These are phyloP conservation scores for Rhyacophila brunnea DNA, from an alignment of 1,140 invertebrate genomes.

Conservation along the genomic window DNA sequence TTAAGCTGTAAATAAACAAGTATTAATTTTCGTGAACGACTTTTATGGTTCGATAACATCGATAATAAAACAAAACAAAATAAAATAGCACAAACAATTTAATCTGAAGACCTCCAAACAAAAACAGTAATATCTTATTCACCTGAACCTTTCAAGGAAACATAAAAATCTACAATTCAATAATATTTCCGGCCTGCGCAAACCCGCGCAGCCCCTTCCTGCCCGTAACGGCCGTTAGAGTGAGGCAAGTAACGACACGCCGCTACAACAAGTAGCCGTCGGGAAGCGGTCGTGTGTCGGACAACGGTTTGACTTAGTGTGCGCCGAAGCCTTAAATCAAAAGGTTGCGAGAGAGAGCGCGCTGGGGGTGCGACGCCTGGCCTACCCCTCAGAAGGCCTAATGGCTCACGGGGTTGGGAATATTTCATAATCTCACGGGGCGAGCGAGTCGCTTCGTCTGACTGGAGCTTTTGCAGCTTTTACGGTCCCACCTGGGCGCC, in stretches of 20 bases:
- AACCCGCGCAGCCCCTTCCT: no score
- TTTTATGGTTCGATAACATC: no score
- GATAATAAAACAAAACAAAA: no score
- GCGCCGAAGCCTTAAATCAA: constrained; percentile 31
- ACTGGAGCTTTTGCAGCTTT: not conserved
- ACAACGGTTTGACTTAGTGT: constrained; percentile 27
- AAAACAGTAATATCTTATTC: no score
- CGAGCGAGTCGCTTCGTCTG: not conserved
- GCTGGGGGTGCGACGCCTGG: not conserved
- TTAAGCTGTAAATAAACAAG: no score
- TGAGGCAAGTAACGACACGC: constrained; percentile 4
- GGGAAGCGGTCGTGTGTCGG: constrained; percentile 16
- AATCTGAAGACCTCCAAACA: no score
- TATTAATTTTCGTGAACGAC: no score
- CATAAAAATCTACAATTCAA: no score
- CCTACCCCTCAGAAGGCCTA: constrained; percentile 6
- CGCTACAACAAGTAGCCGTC: constrained; percentile 14
- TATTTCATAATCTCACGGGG: constrained; percentile 31
- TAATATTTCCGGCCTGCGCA: no score
- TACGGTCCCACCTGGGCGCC: not conserved
- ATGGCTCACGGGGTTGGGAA: constrained; percentile 16
- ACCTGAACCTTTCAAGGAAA: no score
- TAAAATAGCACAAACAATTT: no score
- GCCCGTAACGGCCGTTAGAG: no score
- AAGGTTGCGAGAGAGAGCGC: constrained; percentile 6